phyloP scores from a whole-genome alignment of 2,113 vertebrate species.

The Candoia aspera region DNA sequence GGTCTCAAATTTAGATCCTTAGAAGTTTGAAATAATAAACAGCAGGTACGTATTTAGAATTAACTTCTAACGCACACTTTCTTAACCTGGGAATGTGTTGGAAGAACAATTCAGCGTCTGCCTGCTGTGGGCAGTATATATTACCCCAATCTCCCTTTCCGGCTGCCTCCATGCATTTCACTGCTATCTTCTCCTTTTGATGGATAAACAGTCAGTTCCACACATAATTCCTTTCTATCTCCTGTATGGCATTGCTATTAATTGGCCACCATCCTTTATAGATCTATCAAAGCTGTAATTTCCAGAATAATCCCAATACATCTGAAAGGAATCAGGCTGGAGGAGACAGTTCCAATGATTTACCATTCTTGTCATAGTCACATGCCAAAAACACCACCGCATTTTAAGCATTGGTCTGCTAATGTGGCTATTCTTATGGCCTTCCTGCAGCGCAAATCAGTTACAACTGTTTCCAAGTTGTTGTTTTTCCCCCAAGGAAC shows the following conservation, averaged over 20 bases:
- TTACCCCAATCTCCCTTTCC: neutral
- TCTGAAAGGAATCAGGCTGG: neutral
- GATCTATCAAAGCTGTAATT: neutral
- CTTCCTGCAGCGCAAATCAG: constrained; percentile 28
- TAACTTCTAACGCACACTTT: neutral
- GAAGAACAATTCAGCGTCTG: neutral
- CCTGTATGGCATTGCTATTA: neutral
- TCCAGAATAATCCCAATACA: neutral
- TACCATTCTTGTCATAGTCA: neutral
- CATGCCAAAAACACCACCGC: neutral
- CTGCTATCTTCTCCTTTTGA: neutral
- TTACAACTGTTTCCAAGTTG: constrained; percentile 24
- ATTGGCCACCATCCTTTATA: neutral
- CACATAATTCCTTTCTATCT: neutral
- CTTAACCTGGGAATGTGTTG: neutral
- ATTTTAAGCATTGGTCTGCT: neutral
- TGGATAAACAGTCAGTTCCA: neutral
- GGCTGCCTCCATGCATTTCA: neutral
- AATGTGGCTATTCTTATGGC: neutral
- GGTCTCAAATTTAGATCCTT: neutral
- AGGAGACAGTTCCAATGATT: neutral
- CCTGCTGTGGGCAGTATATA: neutral
- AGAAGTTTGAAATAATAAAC: neutral
- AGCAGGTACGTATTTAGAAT: neutral
- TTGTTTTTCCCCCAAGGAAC: constrained; percentile 6